Base-by-base conservation (phyloP, 2,888 invertebrate species). In the Stenurella melanura region DNA sequence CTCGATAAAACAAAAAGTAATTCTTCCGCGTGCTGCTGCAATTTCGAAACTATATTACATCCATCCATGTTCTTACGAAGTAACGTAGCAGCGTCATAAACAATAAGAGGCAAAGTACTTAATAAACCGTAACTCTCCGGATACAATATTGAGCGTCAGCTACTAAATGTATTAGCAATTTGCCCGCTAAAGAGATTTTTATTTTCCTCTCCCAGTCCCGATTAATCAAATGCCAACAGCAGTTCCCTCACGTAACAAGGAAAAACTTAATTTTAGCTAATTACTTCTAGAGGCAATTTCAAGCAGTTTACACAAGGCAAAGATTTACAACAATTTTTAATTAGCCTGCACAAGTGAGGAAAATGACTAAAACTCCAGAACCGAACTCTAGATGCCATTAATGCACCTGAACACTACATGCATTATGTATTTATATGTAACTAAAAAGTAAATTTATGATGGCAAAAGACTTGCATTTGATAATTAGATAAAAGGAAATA, bases 211-310 rank as follows among this genome's bases (percentile, higher is more conserved):
- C 15, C 76, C 80, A 81, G 74, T 75, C 78, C 81, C 76, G 78
- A 79, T 81, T 81, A 81, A 81, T 81, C 78, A 79, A 77, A 81
- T 78, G 81, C 79, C 81, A 79, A 79, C 78, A 76, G 79, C 81
- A 81, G 79, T 60, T 76, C 17, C 66, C 42, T 34, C 34, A 18
- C 72, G 68, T 73, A 50, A 76, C 75, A 79, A 76, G 75, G 79
- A 81, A 81, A 79, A 81, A 79, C 78, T 79, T 79, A 79, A 81
- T 79, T 81, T 81, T 64, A 50, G 42, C 57, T 73, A 73, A 73
- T 73, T 73, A 73, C 73, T 63, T 56, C 73, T 73, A 54, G 56
- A 64, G 64, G 72, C 73, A 30, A 73, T 73, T 64, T 64, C 64
- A 64, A 64, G 57, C 66, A 21, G 66, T 66, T 71, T 71, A 54